Conservation (phyloP, 2,888 invertebrate genomes). For the Euproctis similis region DNA sequence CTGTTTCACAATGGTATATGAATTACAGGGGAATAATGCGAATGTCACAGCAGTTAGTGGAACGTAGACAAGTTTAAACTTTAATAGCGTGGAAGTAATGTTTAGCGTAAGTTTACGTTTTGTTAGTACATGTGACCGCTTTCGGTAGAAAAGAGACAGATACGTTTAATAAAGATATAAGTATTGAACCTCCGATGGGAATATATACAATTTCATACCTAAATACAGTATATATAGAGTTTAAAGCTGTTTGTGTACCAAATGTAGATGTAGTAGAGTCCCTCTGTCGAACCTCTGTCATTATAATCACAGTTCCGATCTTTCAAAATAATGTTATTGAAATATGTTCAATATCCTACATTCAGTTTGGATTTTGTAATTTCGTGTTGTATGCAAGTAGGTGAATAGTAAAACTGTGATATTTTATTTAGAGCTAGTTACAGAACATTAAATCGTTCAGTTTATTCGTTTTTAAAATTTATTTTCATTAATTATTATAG, state of each 20-base stretch:
- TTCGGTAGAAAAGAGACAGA: conserved; percentile 38
- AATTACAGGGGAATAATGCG: conserved; percentile 30
- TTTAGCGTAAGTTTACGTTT: conserved; percentile 35
- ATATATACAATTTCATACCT: conserved; percentile 31
- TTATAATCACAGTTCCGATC: conserved; percentile 72
- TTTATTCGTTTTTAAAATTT: too few species aligned
- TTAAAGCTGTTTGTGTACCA: conserved; percentile 45
- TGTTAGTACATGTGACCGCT: conserved; percentile 34
- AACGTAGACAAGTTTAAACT: conserved; percentile 32
- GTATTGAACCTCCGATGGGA: conserved; percentile 33
- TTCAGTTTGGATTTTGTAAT: conserved; percentile 52
- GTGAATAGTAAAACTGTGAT: too few species aligned
- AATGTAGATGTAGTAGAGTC: too few species aligned
- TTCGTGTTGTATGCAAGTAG: too few species aligned
- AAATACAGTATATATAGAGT: conserved; percentile 39
- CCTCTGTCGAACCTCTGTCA: conserved; percentile 74
- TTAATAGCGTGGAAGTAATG: conserved; percentile 34
- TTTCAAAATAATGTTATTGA: conserved; percentile 73
- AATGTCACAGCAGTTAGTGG: conserved; percentile 26
- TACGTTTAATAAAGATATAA: conserved; percentile 52
- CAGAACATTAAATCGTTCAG: too few species aligned
- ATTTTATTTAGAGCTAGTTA: too few species aligned
- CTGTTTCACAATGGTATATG: conserved; percentile 24
- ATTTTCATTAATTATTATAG: too few species aligned
- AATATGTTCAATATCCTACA: conserved; percentile 73